Evolutionary conservation across 2,113 vertebrate genomes (phyloP).

Genomic region (Oreocharis arfaki): DNA sequence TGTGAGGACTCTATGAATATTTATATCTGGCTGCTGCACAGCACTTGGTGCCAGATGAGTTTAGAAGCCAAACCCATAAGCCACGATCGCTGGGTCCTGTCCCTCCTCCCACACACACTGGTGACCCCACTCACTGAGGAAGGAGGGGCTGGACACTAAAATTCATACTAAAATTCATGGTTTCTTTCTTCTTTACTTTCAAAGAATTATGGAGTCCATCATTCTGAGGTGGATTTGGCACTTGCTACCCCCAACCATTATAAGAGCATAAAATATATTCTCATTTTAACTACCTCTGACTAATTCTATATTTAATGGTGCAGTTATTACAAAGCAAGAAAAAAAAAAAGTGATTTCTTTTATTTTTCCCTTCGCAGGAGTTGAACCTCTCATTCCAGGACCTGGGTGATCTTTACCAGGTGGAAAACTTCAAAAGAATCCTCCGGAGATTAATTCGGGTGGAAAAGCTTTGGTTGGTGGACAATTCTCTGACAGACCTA

Average conservation of each 20-base stretch:
- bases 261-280: neutral
- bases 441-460: conserved; percentile 87
- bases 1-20: neutral
- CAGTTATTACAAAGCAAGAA: neutral
- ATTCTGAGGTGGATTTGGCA: neutral
- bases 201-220: neutral
- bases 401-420: conserved; percentile 86
- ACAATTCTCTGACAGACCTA: conserved; percentile 86
- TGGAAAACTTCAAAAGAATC: conserved; percentile 86
- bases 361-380: conserved; percentile 71
- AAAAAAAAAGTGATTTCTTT: neutral
- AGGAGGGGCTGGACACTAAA: neutral
- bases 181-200: neutral
- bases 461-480: conserved; percentile 88
- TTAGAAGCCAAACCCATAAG: neutral
- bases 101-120: neutral
- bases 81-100: neutral
- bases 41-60: neutral
- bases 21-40: neutral
- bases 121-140: neutral
- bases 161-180: neutral
- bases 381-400: conserved; percentile 94
- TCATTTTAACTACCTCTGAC: neutral
- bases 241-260: neutral
- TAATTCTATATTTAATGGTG: neutral